phyloP scores from a whole-genome alignment of 2,888 invertebrate species.

The Blera fallax region DNA sequence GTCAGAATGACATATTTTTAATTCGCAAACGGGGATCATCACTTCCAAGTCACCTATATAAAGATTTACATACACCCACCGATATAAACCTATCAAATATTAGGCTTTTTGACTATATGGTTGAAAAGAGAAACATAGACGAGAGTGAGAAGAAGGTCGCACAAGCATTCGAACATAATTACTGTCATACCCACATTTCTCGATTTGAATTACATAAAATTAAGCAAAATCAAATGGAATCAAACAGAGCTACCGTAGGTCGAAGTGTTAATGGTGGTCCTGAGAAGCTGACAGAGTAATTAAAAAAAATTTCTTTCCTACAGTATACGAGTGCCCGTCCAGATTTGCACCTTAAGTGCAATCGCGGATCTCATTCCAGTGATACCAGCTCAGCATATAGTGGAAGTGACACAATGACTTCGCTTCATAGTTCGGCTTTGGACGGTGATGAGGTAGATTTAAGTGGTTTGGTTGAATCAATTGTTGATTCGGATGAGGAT shows the following conservation, averaged over 20 bases:
- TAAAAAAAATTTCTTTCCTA: conserved; percentile 20
- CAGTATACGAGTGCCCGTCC: conserved; percentile 80
- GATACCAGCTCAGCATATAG: conserved; percentile 98
- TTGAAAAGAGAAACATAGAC: too few relatives aligned
- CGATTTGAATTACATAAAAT: conserved; percentile 7
- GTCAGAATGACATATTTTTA: not conserved
- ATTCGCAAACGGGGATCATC: not conserved
- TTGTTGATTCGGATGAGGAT: conserved; percentile 97
- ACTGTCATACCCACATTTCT: not conserved
- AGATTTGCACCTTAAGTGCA: conserved; percentile 92
- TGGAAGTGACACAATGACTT: conserved; percentile 97
- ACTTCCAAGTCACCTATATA: not conserved
- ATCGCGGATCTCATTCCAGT: conserved; percentile 92
- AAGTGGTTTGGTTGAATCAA: conserved; percentile 96
- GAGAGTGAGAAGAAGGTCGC: too few relatives aligned
- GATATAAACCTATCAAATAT: too few relatives aligned
- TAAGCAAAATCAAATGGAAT: conserved; percentile 22
- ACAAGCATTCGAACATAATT: not conserved
- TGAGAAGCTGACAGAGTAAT: conserved; percentile 4
- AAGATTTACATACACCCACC: not conserved
- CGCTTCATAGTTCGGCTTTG: conserved; percentile 92
- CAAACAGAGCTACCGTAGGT: conserved; percentile 34
- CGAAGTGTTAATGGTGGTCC: not conserved
- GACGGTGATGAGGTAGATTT: conserved; percentile 94
- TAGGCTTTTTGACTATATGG: too few relatives aligned